Conservation (phyloP, 2,888 invertebrate species). For the Nemoura dubitans region DNA sequence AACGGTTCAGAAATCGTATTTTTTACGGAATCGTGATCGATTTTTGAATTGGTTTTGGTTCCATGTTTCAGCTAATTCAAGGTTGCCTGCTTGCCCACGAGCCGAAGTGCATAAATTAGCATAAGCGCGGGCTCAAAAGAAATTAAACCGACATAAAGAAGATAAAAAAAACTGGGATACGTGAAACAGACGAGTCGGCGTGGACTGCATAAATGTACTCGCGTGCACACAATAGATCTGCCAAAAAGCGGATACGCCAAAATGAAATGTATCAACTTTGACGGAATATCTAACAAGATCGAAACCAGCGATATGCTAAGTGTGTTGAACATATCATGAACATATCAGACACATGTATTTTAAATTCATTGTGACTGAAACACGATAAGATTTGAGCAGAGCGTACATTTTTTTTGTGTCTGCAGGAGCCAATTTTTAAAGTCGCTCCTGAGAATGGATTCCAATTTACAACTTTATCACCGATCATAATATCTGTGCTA, state of each 20-base stretch:
- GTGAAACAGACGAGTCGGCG: neutral
- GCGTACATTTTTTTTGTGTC: neutral
- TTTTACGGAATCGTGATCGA: neutral
- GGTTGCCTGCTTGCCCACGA: neutral
- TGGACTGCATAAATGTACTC: neutral
- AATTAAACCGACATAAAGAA: neutral
- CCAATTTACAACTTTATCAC: neutral
- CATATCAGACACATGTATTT: neutral
- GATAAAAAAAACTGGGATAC: no score
- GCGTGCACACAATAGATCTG: neutral
- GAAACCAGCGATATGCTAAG: neutral
- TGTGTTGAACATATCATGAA: neutral
- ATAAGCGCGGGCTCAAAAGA: neutral
- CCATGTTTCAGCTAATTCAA: neutral
- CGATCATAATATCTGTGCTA: neutral
- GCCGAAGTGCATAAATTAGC: neutral
- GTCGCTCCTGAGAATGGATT: neutral
- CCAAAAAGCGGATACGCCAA: neutral
- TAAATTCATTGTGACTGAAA: neutral
- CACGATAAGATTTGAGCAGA: neutral
- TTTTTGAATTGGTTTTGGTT: slow-evolving; percentile 2
- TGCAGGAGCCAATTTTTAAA: neutral
- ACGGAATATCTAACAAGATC: neutral
- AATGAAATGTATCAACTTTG: neutral
- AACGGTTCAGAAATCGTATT: neutral